phyloP scores from a whole-genome alignment of 2,888 invertebrate species.

The Darwinula stevensoni region DNA sequence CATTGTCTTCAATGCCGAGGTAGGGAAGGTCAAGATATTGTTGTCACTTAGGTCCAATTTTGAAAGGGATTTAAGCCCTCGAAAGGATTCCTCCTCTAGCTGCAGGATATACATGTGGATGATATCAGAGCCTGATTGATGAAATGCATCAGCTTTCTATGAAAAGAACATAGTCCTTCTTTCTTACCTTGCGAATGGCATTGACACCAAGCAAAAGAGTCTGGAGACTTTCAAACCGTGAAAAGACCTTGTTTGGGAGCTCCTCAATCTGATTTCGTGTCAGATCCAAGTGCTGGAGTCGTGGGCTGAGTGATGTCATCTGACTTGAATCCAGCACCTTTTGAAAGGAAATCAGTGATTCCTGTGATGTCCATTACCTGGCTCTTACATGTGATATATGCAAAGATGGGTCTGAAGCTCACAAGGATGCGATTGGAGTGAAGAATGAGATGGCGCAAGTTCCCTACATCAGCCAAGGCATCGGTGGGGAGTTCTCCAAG shows the following conservation, averaged over 20 bases:
- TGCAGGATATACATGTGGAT: too few species aligned
- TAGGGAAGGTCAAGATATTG: constrained; percentile 55
- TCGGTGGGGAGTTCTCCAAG: constrained; percentile 52
- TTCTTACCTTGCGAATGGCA: constrained; percentile 47
- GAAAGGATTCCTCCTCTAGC: constrained; percentile 66
- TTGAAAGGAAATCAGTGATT: too few species aligned
- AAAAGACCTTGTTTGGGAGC: constrained; percentile 48
- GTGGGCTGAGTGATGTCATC: too few species aligned
- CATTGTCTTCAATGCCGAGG: constrained; percentile 46
- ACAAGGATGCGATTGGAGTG: constrained; percentile 7
- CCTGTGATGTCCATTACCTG: too few species aligned
- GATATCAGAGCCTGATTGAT: too few species aligned
- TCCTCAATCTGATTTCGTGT: constrained; percentile 56
- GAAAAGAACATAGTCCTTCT: not conserved
- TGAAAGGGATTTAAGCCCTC: constrained; percentile 42
- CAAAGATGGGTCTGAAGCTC: too few species aligned
- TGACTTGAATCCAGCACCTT: too few species aligned
- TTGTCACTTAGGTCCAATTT: constrained; percentile 53
- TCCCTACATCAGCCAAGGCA: constrained; percentile 22
- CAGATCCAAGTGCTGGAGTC: constrained; percentile 42
- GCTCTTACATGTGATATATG: too few species aligned
- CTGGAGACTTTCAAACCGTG: constrained; percentile 33
- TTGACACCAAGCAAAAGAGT: constrained; percentile 58
- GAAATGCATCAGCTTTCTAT: not conserved
- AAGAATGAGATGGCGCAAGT: constrained; percentile 5